Conservation (phyloP, 2,797 vertebrate genomes). For the Eutrigla gurnardus region DNA sequence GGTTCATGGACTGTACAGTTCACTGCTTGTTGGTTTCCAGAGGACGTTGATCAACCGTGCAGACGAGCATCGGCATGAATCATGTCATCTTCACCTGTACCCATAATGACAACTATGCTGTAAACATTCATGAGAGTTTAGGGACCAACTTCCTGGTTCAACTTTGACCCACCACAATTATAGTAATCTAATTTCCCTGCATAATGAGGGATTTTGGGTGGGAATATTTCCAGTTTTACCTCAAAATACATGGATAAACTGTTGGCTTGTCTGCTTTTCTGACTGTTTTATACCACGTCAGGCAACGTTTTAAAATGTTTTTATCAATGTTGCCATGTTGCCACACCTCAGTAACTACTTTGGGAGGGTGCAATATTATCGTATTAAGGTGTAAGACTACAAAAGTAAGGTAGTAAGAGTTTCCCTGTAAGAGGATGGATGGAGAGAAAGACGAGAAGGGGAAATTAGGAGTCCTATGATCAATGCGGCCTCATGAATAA, state of each 20-base stretch:
- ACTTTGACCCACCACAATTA: background rate
- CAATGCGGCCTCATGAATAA: conserved; percentile 76
- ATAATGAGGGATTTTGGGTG: background rate
- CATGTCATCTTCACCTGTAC: no score
- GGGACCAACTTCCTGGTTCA: background rate
- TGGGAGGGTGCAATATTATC: background rate
- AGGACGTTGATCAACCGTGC: background rate
- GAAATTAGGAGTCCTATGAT: conserved; percentile 63
- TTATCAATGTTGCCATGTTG: background rate
- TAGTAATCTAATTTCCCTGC: background rate
- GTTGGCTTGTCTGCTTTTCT: background rate
- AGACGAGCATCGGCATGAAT: background rate
- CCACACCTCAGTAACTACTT: background rate
- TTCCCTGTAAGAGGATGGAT: conserved; percentile 21
- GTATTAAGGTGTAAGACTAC: background rate
- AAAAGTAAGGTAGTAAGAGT: background rate
- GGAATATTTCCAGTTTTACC: background rate
- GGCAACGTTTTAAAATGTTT: background rate
- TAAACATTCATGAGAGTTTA: background rate
- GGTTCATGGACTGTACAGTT: conserved; percentile 19
- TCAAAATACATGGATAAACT: background rate
- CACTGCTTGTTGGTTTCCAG: background rate
- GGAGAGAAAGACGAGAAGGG: conserved; percentile 15
- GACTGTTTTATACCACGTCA: background rate
- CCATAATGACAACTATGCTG: no score